Conservation (phyloP, 2,797 vertebrate species). For the Pseudotriccus pelzelni region DNA sequence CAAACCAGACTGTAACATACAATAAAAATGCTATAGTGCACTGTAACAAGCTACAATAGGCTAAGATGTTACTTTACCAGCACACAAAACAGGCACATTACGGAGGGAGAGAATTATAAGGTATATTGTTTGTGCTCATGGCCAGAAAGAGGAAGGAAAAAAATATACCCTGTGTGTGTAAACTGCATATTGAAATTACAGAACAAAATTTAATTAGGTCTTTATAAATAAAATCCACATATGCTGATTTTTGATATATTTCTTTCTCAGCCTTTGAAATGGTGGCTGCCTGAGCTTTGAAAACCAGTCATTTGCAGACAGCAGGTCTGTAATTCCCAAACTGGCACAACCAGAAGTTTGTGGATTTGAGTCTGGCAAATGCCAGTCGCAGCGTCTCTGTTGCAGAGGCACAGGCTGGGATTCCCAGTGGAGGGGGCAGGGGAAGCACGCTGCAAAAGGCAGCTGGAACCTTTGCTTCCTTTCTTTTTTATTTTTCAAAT, state of each 20-base stretch:
- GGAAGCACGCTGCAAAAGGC: not conserved
- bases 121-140: not conserved
- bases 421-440: not conserved
- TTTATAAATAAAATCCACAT: constrained; percentile 51
- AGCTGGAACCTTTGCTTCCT: not conserved
- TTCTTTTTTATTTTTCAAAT: not conserved
- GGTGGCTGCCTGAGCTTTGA: constrained; percentile 1
- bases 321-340: constrained; percentile 54
- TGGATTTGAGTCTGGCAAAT: constrained; percentile 25
- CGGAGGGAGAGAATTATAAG: not conserved
- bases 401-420: constrained; percentile 20
- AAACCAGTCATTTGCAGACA: constrained; percentile 55
- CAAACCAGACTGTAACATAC: constrained; percentile 55
- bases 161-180: not conserved
- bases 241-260: constrained; percentile 45
- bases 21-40: constrained; percentile 43
- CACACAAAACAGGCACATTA: not conserved
- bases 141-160: not conserved
- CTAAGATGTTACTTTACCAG: constrained; percentile 16
- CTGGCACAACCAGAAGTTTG: constrained; percentile 30
- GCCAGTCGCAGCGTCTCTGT: not conserved
- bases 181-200: constrained; percentile 17
- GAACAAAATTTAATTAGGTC: constrained; percentile 43
- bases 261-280: constrained; percentile 37
- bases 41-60: constrained; percentile 30